Conservation (phyloP, 2,113 vertebrate genomes). For the Gavia stellata region DNA sequence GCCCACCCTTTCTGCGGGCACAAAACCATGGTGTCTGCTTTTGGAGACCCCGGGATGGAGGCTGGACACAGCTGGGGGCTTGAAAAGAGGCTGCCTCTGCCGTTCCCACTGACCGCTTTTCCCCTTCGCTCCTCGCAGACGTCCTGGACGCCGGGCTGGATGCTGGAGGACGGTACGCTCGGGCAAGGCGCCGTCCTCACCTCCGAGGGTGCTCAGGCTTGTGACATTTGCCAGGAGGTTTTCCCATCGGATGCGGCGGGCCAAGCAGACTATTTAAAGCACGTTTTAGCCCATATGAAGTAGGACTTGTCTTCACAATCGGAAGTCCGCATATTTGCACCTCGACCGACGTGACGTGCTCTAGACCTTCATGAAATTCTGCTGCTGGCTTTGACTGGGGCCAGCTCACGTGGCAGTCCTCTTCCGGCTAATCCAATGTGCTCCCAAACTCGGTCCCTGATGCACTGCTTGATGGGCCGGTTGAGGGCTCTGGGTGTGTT, state of each 20-base stretch:
- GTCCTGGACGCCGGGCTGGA: slow-evolving; percentile 40
- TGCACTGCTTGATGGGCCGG: not conserved
- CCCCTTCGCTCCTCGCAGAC: slow-evolving; percentile 22
- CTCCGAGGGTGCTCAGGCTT: slow-evolving; percentile 58
- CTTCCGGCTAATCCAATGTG: rapidly evolving
- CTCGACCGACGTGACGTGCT: rapidly evolving
- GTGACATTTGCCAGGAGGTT: slow-evolving; percentile 77
- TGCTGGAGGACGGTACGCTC: not conserved
- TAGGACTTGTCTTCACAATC: rapidly evolving
- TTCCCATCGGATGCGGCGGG: slow-evolving; percentile 69
- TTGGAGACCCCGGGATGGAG: not conserved
- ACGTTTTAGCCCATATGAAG: slow-evolving; percentile 65
- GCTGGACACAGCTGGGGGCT: not conserved
- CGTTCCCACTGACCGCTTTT: rapidly evolving
- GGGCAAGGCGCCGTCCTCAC: not conserved
- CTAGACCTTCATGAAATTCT: not conserved
- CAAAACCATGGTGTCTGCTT: not conserved
- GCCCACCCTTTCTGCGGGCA: not conserved
- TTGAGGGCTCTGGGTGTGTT: not conserved
- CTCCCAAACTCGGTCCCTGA: not conserved
- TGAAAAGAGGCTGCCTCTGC: not conserved
- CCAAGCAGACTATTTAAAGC: slow-evolving; percentile 67
- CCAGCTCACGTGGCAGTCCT: not conserved
- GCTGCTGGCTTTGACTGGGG: rapidly evolving
- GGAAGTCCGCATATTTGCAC: rapidly evolving